Evolutionary conservation across 2,888 invertebrate genomes (phyloP), one percentile per base, ranked within the genome.

Genomic region (Callyntrura sp.): DNA sequence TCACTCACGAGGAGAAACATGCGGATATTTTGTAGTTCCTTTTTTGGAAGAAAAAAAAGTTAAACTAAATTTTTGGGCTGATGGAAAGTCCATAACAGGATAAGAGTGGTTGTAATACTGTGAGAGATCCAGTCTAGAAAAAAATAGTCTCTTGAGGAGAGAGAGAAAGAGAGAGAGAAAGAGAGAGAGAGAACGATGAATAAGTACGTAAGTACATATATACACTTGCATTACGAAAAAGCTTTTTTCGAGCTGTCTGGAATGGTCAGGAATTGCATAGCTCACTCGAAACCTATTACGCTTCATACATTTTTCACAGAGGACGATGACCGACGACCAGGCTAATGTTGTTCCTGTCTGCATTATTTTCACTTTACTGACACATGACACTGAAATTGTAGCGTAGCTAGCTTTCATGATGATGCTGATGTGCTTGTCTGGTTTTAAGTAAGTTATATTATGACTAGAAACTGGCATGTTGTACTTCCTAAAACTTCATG

Each of bases 201-300:
- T 85, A 9, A 12, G 70, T 28, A n/a, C n/a, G n/a, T n/a, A n/a
- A n/a, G 6, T 25, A 57, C 9, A 9, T 81, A 73, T 20, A 9
- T 62, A 20, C n/a, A 43, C 14, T 45, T 76, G 85, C 85, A 85
- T 76, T 28, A 76, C 28, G 11, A 14, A 78, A 45, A 82, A 57
- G 73, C 43, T 57, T 35, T 35, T n/a, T 70, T 48, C 23, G 45
- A 65, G 76, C 51, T 86, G 85, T 78, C 78, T 23, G 23, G 78
- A 86, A 55, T 78, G 85, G 85, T 78, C 85, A 86, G 65, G 78
- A 62, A 79, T 45, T 48, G 85, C 78, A 86, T 86, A 78, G 60
- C 51, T 84, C 84, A 84, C 28, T 78, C 78, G 78, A 78, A 78
- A 78, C 25, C 78, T 78, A 78, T 78, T 78, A 78, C n/a, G 25